Evolutionary conservation across 2,888 invertebrate species (phyloP).

Genomic region (Escarpia spicata): DNA sequence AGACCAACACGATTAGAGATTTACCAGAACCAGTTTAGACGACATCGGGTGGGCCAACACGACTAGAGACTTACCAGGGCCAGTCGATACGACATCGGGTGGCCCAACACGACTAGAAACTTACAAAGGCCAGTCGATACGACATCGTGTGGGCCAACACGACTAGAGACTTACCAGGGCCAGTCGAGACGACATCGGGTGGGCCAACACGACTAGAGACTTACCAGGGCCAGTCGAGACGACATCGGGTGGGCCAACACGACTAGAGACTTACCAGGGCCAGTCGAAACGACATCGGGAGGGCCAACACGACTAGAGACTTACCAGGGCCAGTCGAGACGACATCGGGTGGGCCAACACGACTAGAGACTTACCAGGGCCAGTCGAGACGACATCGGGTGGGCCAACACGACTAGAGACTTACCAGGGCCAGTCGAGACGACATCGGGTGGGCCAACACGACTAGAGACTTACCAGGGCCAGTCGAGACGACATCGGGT

Average conservation of each 20-base stretch:
- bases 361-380: constrained; percentile 55
- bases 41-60: no score
- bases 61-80: no score
- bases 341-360: constrained; percentile 61
- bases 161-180: no score
- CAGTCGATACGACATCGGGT: no score
- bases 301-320: constrained; percentile 51
- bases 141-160: no score
- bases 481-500: constrained; percentile 58
- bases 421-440: constrained; percentile 60
- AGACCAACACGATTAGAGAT: constrained; percentile 49
- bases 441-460: constrained; percentile 61
- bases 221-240: constrained; percentile 59
- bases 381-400: constrained; percentile 58
- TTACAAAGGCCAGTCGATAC: no score
- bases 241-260: constrained; percentile 61
- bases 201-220: no score
- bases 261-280: constrained; percentile 55
- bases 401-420: constrained; percentile 51
- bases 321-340: constrained; percentile 60
- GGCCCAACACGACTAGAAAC: no score
- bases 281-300: constrained; percentile 58
- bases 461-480: constrained; percentile 55
- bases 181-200: no score
- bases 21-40: no score